Percentiles rank a stretch among this genome's conserved stretches.
These are phyloP conservation scores for Oscheius myriophilus DNA, from an alignment of 2,888 invertebrate genomes.

Conservation along the genomic window DNA sequence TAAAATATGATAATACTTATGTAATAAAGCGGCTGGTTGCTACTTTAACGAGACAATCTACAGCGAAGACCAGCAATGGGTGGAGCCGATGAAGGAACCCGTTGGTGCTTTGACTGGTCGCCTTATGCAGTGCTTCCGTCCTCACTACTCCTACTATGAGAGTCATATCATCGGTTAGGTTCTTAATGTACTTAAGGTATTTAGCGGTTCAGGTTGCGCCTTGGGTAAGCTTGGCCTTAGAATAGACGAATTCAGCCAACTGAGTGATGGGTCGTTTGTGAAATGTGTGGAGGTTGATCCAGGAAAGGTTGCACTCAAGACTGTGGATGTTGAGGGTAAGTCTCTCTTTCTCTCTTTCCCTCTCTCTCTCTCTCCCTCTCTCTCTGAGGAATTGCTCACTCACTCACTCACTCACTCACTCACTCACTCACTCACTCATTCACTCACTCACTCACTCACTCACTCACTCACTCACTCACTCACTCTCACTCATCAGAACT, in stretches of 20 bases:
- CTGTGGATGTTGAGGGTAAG: conserved; percentile 39
- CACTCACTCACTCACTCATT: neutral
- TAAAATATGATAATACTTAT: neutral
- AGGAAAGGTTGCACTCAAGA: conserved; percentile 37
- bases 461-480: too few species aligned
- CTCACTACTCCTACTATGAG: conserved; percentile 56
- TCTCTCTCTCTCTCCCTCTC: neutral
- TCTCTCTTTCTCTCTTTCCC: too few species aligned
- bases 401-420: too few species aligned
- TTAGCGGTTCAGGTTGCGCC: conserved; percentile 40
- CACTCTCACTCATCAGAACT: conserved; percentile 30
- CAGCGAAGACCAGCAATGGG: conserved; percentile 52
- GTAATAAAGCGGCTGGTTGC: conserved; percentile 49
- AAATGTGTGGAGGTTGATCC: conserved; percentile 43
- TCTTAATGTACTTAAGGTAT: neutral
- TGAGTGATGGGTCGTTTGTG: conserved; percentile 39
- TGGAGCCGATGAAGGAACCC: conserved; percentile 36
- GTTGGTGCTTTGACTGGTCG: conserved; percentile 17
- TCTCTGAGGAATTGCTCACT: too few species aligned
- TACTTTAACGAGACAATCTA: conserved; percentile 54
- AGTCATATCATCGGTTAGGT: conserved; percentile 49
- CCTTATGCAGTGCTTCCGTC: conserved; percentile 58
- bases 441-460: too few species aligned
- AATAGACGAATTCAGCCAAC: conserved; percentile 45
- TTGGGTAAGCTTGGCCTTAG: conserved; percentile 46